phyloP scores from a whole-genome alignment of 2,113 vertebrate genomes.

The Isichthys henryi region DNA sequence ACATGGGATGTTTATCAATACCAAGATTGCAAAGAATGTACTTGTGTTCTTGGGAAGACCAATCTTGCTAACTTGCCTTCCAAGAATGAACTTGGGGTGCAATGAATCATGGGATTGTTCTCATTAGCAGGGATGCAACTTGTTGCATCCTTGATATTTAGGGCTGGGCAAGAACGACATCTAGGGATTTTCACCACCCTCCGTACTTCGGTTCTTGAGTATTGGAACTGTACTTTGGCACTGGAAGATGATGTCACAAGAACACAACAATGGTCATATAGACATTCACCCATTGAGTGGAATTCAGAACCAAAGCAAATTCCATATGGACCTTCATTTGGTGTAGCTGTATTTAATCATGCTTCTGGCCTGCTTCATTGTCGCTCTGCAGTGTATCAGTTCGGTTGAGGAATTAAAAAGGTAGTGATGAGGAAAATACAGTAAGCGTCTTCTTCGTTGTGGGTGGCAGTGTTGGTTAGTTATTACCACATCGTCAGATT shows the following conservation, averaged over 20 bases:
- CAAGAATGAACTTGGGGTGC: not conserved
- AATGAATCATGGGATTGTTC: no score
- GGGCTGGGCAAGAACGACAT: not conserved
- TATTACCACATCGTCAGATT: not conserved
- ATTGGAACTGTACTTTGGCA: not conserved
- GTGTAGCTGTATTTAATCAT: not conserved
- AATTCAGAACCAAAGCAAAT: not conserved
- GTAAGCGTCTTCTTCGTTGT: not conserved
- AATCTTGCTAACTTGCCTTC: not conserved
- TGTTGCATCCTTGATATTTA: not conserved
- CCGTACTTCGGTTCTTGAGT: not conserved
- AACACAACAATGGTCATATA: not conserved
- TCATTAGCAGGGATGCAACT: not conserved
- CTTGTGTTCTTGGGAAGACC: not conserved
- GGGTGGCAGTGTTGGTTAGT: not conserved
- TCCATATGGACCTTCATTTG: not conserved
- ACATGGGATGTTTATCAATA: not conserved
- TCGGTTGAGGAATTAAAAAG: not conserved
- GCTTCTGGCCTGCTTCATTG: not conserved
- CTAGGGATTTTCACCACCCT: not conserved
- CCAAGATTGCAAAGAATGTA: not conserved
- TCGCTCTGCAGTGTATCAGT: not conserved
- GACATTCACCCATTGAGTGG: not conserved
- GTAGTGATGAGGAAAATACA: not conserved
- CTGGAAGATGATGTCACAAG: not conserved